Percentiles rank a stretch among this genome's conserved stretches.
Evolutionary conservation across 1,140 invertebrate genomes (phyloP).

Genomic region (Polyergus mexicanus): DNA sequence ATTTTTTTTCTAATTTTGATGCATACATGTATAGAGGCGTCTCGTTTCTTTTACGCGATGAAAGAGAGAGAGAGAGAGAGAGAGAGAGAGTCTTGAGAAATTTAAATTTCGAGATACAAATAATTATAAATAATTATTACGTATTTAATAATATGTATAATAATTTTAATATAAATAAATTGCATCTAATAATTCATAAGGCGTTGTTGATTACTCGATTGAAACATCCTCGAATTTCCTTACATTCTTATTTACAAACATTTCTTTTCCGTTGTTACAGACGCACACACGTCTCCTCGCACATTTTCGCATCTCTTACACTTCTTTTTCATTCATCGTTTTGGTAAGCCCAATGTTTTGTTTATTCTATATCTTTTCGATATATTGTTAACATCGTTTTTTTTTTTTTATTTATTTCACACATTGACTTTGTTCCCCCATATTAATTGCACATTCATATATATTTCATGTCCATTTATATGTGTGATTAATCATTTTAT

Average conservation of each 20-base stretch:
- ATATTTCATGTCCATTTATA: slow-evolving; percentile 8
- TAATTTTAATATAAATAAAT: slow-evolving; percentile 33
- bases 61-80: neutral
- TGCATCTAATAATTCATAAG: slow-evolving; percentile 2
- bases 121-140: too few species aligned
- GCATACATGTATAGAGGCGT: neutral
- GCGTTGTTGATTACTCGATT: slow-evolving; percentile 38
- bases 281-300: slow-evolving; percentile 26
- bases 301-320: slow-evolving; percentile 45
- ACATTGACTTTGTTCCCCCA: neutral
- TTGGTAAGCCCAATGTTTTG: slow-evolving; percentile 64
- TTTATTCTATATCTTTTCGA: slow-evolving; percentile 55
- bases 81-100: neutral
- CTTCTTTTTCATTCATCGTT: slow-evolving; percentile 69
- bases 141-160: too few species aligned
- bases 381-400: neutral
- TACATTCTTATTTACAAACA: slow-evolving; percentile 47
- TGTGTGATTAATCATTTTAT: neutral
- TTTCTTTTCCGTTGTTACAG: slow-evolving; percentile 70
- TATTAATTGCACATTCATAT: neutral
- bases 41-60: neutral
- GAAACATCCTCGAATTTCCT: neutral
- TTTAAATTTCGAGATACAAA: neutral
- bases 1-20: neutral
- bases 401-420: neutral